Base-by-base conservation (phyloP, 1,140 invertebrate species). In the Acromyrmex charruanus region DNA sequence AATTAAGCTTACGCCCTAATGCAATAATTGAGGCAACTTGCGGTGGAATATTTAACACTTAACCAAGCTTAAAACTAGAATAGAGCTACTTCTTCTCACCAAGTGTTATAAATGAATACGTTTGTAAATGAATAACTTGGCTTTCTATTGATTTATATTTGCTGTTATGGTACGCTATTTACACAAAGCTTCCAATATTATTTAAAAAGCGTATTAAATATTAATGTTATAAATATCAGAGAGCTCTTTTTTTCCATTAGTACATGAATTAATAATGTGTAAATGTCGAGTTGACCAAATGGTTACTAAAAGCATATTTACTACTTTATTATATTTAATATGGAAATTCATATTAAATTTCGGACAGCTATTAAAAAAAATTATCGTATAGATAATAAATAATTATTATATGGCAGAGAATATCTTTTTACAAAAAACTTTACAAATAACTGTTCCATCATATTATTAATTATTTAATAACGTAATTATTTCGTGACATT, bases 1-100 rank as follows among this genome's bases (percentile, higher is more conserved):
- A 84, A 84, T 84, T 84, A 84, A 80, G 77, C 77, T 80, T 80
- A 84, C 69, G 28, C 55, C 80, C 58, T 84, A 84, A 84, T 84
- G 58, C 69, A 84, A 84, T 84, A 84, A 84, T 84, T 75, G 69
- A 74, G 69, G 80, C 80, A 75, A 75, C 80, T 84, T 84, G 80
- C 39, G 80, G 80, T 55, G 55, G 58, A 84, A 84, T 84, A 84
- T 84, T 84, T 84, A 84, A 84, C 55, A 75, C 80, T 84, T 74
- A 84, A 74, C 55, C 25, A 58, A 61, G 69, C 80, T 84, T 63
- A 82, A 82, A 82, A 82, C 35, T 61, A 31, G 39, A 84, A 28
- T 21, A 49, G 21, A 49, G 69, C 18, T 25, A 81, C 55, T 84
- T 84, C 68, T 63, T 75, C 80, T 18, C 25, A 10, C 14, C 39